These are phyloP conservation scores for Grantiella picta DNA, from an alignment of 2,113 vertebrate species.

Conservation along the genomic window DNA sequence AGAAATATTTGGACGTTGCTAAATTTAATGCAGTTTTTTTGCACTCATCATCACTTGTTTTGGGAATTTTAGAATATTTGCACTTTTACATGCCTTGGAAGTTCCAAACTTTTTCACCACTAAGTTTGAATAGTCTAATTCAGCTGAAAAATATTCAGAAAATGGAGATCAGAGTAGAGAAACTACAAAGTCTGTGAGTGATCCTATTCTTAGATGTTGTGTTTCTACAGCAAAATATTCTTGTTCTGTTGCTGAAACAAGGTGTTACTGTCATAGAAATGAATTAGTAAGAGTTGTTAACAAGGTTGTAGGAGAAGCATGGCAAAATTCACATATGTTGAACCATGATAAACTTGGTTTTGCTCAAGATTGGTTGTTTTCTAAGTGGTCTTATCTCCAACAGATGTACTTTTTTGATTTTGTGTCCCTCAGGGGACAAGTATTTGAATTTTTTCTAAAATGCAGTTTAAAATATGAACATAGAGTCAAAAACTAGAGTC, in stretches of 20 bases:
- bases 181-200: not conserved
- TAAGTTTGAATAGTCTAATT: not conserved
- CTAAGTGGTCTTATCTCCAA: not conserved
- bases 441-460: not conserved
- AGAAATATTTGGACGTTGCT: not conserved
- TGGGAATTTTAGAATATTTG: not conserved
- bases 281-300: not conserved
- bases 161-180: not conserved
- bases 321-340: not conserved
- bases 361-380: not conserved
- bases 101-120: not conserved
- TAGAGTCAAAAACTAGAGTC: not conserved
- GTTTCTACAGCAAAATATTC: not conserved
- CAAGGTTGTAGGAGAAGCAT: not conserved
- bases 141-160: not conserved
- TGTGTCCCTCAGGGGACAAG: not conserved
- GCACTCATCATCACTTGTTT: not conserved
- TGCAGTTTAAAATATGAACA: not conserved
- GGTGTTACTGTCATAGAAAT: not conserved
- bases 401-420: not conserved
- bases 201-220: not conserved
- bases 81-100: not conserved
- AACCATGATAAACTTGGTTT: not conserved
- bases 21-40: not conserved
- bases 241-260: not conserved